Conservation (phyloP, 2,113 vertebrate genomes). For the Bucco capensis region DNA sequence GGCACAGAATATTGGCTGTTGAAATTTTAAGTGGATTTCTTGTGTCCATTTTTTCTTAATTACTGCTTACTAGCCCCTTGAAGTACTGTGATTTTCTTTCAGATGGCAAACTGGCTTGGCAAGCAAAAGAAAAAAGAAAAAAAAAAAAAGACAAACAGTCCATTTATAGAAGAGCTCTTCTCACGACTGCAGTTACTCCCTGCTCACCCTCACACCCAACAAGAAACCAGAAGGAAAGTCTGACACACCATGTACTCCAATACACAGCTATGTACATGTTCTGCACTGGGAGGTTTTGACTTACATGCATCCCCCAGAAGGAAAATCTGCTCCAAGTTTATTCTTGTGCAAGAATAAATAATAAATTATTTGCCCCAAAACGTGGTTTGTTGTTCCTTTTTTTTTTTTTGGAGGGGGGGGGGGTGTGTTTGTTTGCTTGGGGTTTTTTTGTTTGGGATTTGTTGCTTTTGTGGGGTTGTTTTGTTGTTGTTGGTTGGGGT, state of each 20-base stretch:
- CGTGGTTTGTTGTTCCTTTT: too few relatives aligned
- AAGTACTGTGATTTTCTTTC: background rate
- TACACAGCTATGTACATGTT: background rate
- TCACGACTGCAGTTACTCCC: background rate
- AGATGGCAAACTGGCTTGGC: background rate
- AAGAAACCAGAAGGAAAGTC: background rate
- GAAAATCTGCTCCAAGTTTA: conserved; percentile 18
- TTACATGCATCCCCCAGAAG: background rate
- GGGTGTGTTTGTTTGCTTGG: too few relatives aligned
- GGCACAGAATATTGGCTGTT: background rate
- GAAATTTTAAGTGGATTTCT: background rate
- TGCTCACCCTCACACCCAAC: background rate
- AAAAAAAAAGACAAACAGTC: background rate
- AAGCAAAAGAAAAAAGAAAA: background rate
- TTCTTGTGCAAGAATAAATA: conserved; percentile 47
- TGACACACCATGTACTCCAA: background rate
- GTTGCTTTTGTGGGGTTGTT: background rate
- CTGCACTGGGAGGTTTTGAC: background rate
- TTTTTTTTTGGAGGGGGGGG: too few relatives aligned
- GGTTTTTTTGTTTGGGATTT: too few relatives aligned
- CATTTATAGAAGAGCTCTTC: background rate
- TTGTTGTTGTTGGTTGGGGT: background rate
- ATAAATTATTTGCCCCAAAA: conserved; percentile 16
- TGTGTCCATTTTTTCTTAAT: background rate
- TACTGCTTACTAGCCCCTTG: background rate